Percentiles rank a stretch among this genome's conserved stretches.
Conservation (phyloP, 2,113 vertebrate species). For the Clinocottus analis region DNA sequence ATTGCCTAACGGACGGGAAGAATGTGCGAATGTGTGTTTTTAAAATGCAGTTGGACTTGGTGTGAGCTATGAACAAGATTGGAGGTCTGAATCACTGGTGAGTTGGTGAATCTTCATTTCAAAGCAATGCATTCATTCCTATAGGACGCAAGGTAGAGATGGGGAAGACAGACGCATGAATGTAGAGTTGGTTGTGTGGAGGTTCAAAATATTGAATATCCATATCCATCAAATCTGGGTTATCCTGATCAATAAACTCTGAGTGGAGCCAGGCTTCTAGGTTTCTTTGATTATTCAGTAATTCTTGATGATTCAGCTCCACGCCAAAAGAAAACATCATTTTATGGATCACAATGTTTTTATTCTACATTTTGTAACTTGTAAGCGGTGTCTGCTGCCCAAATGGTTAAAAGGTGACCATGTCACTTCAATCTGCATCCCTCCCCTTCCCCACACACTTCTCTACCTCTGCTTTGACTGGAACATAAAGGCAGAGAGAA, state of each 20-base stretch:
- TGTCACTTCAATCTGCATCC: background rate
- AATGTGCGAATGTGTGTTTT: background rate
- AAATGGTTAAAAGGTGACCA: background rate
- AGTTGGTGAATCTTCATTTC: background rate
- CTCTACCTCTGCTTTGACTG: background rate
- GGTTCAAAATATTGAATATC: background rate
- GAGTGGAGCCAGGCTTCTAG: too few species aligned
- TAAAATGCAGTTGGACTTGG: background rate
- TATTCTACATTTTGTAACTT: background rate
- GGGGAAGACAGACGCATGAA: background rate
- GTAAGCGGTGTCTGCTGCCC: background rate
- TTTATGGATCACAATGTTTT: background rate
- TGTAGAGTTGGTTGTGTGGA: background rate
- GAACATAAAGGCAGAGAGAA: background rate
- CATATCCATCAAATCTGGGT: background rate
- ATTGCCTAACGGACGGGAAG: background rate
- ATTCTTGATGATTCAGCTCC: background rate
- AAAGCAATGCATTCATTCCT: background rate
- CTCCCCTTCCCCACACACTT: background rate
- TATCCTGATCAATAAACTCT: background rate
- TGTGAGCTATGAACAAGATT: background rate
- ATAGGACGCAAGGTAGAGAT: background rate
- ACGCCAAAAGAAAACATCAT: background rate
- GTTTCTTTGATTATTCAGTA: background rate
- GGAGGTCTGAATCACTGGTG: background rate